Base-by-base conservation (phyloP, 2,113 vertebrate genomes). In the Accipiter virgatus region DNA sequence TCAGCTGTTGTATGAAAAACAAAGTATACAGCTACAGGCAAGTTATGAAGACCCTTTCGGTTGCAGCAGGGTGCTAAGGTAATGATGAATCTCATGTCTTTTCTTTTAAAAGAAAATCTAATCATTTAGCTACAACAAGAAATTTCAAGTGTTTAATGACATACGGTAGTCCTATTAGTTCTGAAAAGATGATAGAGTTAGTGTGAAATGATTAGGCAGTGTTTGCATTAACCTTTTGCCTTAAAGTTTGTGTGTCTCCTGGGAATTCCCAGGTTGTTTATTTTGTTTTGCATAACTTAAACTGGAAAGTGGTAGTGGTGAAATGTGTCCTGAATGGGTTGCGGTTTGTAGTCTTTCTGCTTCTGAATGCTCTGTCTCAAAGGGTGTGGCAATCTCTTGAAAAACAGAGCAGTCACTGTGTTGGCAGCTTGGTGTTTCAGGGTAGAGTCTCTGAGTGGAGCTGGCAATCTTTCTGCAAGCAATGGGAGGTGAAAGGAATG, bases 81-180 rank as follows among this genome's bases (percentile, higher is more conserved):
- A 88, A 82, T 25, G 31, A 59, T 40, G 20, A 56, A 81, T 81
- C 19, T 81, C 4, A 5, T n/a, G 10, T 74, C 19, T 86, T 52
- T 59, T 19, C 2, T 83, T 86, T 52, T 11, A 17, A 43, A 81
- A 75, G 16, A 38, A 43, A 91, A 72, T 36, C 2, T 14, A 47
- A 55, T 52, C 1, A 7, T 61, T 86, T 88, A 40, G 5, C 48
- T 65, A 26, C 6, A 75, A 63, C 10, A 52, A 43, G 53, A 72
- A 86, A 45, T 58, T 68, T 63, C 4, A 27, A 80, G 16, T 34
- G 52, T 75, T 92, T 80, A 86, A 42, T 61, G 34, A 14, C 2
- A 3, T 47, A 25, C 0, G 0, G 29, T 40, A 17, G 3, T 59
- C 4, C 4, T 82, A 7, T 29, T 71, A 63, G 16, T 40, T 72